phyloP scores from a whole-genome alignment of 2,113 vertebrate species.

The Pelodiscus sinensis region DNA sequence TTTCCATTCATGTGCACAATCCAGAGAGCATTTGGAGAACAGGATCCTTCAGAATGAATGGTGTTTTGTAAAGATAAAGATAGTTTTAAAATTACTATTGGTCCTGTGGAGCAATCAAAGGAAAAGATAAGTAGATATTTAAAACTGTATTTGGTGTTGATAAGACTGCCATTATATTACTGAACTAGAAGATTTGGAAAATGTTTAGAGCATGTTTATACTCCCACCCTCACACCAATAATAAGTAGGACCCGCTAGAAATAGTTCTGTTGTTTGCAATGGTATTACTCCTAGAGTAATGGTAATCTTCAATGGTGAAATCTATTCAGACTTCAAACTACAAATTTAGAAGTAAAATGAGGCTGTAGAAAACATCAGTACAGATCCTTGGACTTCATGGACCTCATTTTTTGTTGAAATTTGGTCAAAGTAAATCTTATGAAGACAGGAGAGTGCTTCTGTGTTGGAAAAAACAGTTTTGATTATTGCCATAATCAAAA shows the following conservation, averaged over 20 bases:
- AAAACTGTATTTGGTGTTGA: not conserved
- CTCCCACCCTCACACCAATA: not conserved
- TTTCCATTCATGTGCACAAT: no score
- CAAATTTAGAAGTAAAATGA: not conserved
- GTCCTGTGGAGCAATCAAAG: no score
- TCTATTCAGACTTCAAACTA: not conserved
- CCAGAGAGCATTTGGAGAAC: no score
- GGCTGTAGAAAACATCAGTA: not conserved
- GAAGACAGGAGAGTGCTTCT: not conserved
- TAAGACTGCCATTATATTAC: not conserved
- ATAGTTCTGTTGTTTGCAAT: not conserved
- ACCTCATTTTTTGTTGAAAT: not conserved
- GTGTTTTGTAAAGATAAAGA: no score
- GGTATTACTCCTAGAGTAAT: not conserved
- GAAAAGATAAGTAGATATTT: not conserved
- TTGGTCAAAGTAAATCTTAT: not conserved
- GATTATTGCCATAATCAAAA: no score
- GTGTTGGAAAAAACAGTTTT: not conserved
- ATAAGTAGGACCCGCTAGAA: not conserved
- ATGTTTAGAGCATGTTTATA: not conserved
- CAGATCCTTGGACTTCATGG: not conserved
- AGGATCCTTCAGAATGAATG: no score
- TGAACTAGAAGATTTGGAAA: not conserved
- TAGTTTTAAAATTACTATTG: no score
- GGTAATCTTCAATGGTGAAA: not conserved